phyloP scores from a whole-genome alignment of 2,888 invertebrate species.

The Agrilus biguttatus region DNA sequence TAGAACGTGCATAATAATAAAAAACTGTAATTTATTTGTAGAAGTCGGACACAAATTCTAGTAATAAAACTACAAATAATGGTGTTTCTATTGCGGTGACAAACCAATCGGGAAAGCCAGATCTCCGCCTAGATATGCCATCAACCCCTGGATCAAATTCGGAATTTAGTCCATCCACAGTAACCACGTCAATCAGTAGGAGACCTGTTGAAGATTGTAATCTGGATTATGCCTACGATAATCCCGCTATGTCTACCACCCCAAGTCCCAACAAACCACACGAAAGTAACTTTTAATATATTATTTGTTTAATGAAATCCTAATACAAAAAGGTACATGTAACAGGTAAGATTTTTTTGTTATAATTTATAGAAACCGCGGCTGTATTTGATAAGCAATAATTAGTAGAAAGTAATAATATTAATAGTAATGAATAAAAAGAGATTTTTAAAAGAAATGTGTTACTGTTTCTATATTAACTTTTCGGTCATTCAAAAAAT shows the following conservation, averaged over 20 bases:
- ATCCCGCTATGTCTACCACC: constrained; percentile 59
- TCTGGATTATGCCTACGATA: constrained; percentile 65
- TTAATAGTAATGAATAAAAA: no score
- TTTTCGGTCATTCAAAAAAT: no score
- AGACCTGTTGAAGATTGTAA: constrained; percentile 67
- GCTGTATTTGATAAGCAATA: no score
- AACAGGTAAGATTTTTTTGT: no score
- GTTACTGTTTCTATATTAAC: no score
- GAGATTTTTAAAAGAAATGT: no score
- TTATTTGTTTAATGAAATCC: neutral
- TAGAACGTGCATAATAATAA: no score
- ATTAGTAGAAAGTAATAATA: no score
- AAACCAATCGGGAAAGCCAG: constrained; percentile 8
- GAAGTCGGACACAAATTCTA: constrained; percentile 10
- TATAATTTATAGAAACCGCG: no score
- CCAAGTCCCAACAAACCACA: constrained; percentile 33
- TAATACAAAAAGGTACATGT: no score
- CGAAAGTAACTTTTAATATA: constrained; percentile 10
- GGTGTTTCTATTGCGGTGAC: constrained; percentile 4
- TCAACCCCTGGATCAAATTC: constrained; percentile 13
- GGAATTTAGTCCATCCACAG: constrained; percentile 35
- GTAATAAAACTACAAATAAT: constrained; percentile 10
- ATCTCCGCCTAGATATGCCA: constrained; percentile 14
- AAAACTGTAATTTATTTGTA: constrained; percentile 4
- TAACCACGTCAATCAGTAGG: constrained; percentile 55